phyloP scores from a whole-genome alignment of 2,797 vertebrate genomes.

The Enteromius afrohamiltoni region DNA sequence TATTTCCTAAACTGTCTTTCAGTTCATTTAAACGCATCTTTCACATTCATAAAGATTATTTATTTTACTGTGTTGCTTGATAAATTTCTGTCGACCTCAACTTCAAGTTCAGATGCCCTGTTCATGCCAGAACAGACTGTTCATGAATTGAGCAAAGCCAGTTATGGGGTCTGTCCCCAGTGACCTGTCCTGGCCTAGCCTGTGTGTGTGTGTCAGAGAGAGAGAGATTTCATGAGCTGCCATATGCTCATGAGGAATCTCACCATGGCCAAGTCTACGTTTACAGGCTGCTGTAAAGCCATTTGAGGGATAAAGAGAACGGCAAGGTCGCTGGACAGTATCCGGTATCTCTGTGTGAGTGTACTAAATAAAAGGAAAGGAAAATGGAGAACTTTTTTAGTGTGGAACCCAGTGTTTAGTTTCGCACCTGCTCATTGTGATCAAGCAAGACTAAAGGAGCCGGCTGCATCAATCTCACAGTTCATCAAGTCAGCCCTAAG shows the following conservation, averaged over 20 bases:
- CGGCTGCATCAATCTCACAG: slow-evolving; percentile 13
- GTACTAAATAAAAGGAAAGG: slow-evolving; percentile 3
- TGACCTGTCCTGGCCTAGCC: slow-evolving; percentile 17
- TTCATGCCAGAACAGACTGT: not conserved
- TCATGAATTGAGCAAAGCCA: slow-evolving; percentile 27
- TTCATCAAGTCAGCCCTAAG: slow-evolving; percentile 18
- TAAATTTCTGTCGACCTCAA: slow-evolving; percentile 16
- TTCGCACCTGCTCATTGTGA: slow-evolving; percentile 33
- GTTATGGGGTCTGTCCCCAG: not conserved
- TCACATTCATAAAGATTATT: not conserved
- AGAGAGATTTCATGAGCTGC: slow-evolving; percentile 27
- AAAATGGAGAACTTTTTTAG: slow-evolving; percentile 9
- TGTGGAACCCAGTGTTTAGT: slow-evolving; percentile 2
- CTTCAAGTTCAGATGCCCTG: slow-evolving; percentile 33
- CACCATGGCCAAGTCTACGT: slow-evolving; percentile 9
- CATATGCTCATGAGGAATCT: slow-evolving; percentile 25
- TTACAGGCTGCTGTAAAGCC: slow-evolving; percentile 43
- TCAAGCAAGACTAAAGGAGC: slow-evolving; percentile 32
- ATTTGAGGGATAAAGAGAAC: slow-evolving; percentile 34
- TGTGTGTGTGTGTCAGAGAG: slow-evolving; percentile 7
- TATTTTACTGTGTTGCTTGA: not conserved
- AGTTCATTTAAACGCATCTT: not conserved
- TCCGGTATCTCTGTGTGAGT: slow-evolving; percentile 18
- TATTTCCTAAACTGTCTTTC: not conserved
- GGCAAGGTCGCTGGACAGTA: not conserved